Conservation (phyloP, 2,888 invertebrate genomes). For the Acanthoscelides obtectus region DNA sequence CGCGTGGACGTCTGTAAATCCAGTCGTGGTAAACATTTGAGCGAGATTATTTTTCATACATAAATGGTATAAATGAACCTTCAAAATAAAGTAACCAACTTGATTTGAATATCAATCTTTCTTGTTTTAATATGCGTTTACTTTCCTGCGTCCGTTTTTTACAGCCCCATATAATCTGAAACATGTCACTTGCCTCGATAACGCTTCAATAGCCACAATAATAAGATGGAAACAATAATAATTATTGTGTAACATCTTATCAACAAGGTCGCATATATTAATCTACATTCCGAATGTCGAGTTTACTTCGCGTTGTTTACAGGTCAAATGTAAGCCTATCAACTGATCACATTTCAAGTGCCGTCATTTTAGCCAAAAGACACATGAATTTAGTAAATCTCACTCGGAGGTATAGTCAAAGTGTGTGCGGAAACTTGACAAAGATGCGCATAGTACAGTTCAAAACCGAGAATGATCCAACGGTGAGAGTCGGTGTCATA, state of each 20-base stretch:
- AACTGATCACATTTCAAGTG: not conserved
- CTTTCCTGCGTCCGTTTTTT: no score
- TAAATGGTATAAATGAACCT: no score
- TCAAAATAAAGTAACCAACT: no score
- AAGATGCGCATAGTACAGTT: constrained; percentile 33
- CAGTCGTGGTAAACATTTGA: no score
- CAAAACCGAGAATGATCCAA: constrained; percentile 20
- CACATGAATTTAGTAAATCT: not conserved
- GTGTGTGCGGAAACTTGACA: constrained; percentile 4
- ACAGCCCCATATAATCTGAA: no score
- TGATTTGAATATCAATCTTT: no score
- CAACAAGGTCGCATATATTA: not conserved
- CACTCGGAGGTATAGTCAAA: not conserved
- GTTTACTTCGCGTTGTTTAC: not conserved
- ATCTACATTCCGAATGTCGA: not conserved
- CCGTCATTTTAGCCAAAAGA: not conserved
- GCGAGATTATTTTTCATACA: no score
- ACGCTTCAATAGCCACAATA: not conserved
- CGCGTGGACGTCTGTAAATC: no score
- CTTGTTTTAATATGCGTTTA: no score
- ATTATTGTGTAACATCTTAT: constrained; percentile 1
- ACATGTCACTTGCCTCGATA: no score
- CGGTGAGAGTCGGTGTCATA: constrained; percentile 27
- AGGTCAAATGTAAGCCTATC: not conserved
- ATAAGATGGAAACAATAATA: not conserved